These are phyloP conservation scores for Eremobia ochroleuca DNA, from an alignment of 2,888 invertebrate species.

Conservation along the genomic window DNA sequence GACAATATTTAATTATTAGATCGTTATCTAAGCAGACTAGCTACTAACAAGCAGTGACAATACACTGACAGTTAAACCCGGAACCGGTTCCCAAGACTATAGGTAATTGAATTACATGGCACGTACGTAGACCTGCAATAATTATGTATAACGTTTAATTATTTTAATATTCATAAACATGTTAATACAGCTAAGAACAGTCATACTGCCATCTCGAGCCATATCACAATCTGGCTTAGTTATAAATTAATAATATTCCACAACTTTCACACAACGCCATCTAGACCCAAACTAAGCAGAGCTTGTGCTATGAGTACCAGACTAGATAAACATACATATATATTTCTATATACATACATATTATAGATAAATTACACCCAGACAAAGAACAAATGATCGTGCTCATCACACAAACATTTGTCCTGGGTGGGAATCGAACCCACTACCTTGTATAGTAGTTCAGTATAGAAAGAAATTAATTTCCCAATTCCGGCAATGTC, in stretches of 20 bases:
- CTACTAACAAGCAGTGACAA: constrained; percentile 50
- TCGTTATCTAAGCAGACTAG: constrained; percentile 45
- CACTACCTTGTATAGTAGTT: too few species aligned
- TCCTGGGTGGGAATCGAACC: too few species aligned
- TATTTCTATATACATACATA: too few species aligned
- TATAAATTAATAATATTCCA: too few species aligned
- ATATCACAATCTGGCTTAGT: background rate
- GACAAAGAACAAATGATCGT: too few species aligned
- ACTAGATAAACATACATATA: too few species aligned
- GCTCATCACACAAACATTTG: too few species aligned
- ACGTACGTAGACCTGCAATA: constrained; percentile 12
- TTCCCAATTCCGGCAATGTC: background rate
- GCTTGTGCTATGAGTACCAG: too few species aligned
- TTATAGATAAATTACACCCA: too few species aligned
- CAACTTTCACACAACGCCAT: too few species aligned
- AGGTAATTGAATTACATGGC: constrained; percentile 43
- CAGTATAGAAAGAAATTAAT: background rate
- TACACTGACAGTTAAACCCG: constrained; percentile 37
- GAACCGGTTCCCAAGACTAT: constrained; percentile 43
- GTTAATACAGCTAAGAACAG: constrained; percentile 14
- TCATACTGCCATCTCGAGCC: background rate
- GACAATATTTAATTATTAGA: constrained; percentile 34
- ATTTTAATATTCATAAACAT: constrained; percentile 37
- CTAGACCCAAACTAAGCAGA: too few species aligned
- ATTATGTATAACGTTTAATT: constrained; percentile 10